Evolutionary conservation across 2,888 invertebrate genomes (phyloP).

Genomic region (Penaeus monodon): DNA sequence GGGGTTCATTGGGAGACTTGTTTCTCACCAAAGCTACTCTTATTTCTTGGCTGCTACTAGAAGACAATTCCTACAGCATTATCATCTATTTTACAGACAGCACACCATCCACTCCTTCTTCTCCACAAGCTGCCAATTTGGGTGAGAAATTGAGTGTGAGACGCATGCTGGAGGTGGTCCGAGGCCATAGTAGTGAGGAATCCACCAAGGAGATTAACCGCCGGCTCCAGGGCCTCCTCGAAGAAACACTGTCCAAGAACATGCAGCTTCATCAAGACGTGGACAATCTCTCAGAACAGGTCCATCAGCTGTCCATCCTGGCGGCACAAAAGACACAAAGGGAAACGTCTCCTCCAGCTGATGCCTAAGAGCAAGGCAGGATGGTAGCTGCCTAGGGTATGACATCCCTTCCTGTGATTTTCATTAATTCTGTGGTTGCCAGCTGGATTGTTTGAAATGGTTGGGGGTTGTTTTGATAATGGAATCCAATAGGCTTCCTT

Average conservation of each 20-base stretch:
- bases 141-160: slow-evolving; percentile 54
- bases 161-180: slow-evolving; percentile 53
- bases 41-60: background rate
- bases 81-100: slow-evolving; percentile 11
- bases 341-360: background rate
- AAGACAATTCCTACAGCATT: background rate
- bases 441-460: no score
- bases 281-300: slow-evolving; percentile 66
- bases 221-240: slow-evolving; percentile 71
- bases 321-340: slow-evolving; percentile 43
- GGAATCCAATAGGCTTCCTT: no score
- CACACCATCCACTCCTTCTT: slow-evolving; percentile 32
- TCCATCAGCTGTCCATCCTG: slow-evolving; percentile 57
- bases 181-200: slow-evolving; percentile 47
- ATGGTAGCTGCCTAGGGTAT: no score
- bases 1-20: no score
- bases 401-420: no score
- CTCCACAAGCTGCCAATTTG: slow-evolving; percentile 25
- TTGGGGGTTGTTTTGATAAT: no score
- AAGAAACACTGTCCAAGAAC: slow-evolving; percentile 73
- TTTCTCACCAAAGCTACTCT: no score
- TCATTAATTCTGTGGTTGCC: no score
- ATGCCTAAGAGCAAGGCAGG: no score
- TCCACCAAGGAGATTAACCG: slow-evolving; percentile 46
- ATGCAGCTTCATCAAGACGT: slow-evolving; percentile 71